Evolutionary conservation across 1,140 invertebrate genomes (phyloP), one percentile per base, ranked within the genome.

Genomic region (Drosophila miranda): DNA sequence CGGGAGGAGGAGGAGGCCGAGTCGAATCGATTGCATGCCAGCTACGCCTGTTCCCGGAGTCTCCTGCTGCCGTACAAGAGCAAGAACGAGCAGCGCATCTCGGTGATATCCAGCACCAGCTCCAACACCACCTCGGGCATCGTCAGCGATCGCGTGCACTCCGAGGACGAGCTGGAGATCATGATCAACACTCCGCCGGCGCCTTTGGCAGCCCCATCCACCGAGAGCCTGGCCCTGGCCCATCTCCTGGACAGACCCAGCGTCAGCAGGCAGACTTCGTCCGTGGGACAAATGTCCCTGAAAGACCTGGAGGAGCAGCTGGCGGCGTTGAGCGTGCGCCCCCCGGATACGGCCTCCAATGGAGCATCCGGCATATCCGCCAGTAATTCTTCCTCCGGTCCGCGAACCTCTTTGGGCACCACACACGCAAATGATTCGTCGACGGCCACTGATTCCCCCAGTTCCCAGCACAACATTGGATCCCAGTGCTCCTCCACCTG

Each of bases 51-150:
- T 73, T 94, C 93, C 8, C 93, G 94, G 68, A 93, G 93, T 23
- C 91, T 94, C 9, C 93, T 93, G 56, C 89, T 94, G 71, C 93
- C 94, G 48, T 92, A 93, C 67, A 93, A 94, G 68, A 93, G 93
- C 69, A 93, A 94, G 76, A 94, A 92, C 42, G 96, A 97, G 91
- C 96, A 97, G 89, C 93, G 96, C 68, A 95, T 97, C 83, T 98
- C 97, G 16, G 96, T 98, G 11, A 97, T 98, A 83, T 98, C 96
- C 48, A 96, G 94, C 87, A 96, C 96, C 38, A 98, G 97, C 63
- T 98, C 97, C 3, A 98, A 98, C 83, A 98, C 97, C 41, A 98
- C 97, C 3, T 98, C 97, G 6, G 97, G 97, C 48, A 98, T 98
- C 64, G 97, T 98, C 8, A 98, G 97, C 89, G 97, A 98, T 91